Evolutionary conservation across 2,113 vertebrate species (phyloP), one percentile per base, ranked within the genome.

Genomic region (Brienomyrus brachyistius): DNA sequence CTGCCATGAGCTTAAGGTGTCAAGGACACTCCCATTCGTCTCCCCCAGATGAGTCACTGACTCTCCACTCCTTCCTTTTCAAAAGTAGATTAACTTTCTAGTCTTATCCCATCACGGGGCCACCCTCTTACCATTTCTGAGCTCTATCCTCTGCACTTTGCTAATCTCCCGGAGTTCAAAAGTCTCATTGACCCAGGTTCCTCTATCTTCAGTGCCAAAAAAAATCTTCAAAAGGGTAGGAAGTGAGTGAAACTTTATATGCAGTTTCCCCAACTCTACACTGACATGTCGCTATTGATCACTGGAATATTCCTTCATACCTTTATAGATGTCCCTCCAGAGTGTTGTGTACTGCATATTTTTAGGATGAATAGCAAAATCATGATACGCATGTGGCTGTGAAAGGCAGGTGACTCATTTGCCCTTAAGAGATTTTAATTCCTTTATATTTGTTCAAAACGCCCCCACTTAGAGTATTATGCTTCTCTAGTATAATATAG

Each of bases 151-250:
- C 86, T 19, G 56, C 70, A 66, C 90, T 88, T 40, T 9, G 35
- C 35, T 88, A 82, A 90, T 90, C 90, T 48, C 62, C 54, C 40
- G 6, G 23, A 88, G 86, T 83, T 90, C 90, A 83, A 56, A 90
- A 56, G 86, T 51, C 23, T 84, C 48, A 88, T 90, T 90, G 77
- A 83, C 19, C 51, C 40, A 1, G 21, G 50, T 62, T 13, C 89
- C n/a, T 17, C 50, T 90, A 86, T 77, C 56, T 40, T 50, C 45
- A 52, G 3, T 66, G 52, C 10, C n/a, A 54, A 27, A 48, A 70
- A 56, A 87, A 87, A 90, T 90, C 89, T 74, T 80, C 66, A 45
- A 88, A 50, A 74, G 56, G 52, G 35, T 70, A 21, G 59, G 62
- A 70, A 45, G 21, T 31, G 85, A 35, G 51, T 74, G 66, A 66